Percentiles rank a stretch among this genome's conserved stretches.
These are phyloP conservation scores for Glaucomys volans DNA, from an alignment of 2,113 vertebrate species.

Conservation along the genomic window DNA sequence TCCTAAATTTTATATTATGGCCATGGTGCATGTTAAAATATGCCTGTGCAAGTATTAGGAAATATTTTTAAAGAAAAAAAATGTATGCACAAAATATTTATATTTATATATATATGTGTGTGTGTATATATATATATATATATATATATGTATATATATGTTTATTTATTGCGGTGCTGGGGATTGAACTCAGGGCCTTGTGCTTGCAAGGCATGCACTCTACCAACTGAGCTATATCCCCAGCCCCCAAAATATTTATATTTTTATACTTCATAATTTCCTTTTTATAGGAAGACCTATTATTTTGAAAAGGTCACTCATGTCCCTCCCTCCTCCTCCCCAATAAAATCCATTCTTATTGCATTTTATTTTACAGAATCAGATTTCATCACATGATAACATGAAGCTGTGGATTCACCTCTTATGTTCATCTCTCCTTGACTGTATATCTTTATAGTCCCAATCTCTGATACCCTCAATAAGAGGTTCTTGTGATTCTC, in stretches of 20 bases:
- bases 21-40: not conserved
- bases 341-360: constrained; percentile 58
- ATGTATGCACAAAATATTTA: not conserved
- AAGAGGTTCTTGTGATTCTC: constrained; percentile 91
- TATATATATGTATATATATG: too few species aligned
- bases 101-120: too few species aligned
- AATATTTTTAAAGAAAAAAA: not conserved
- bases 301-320: constrained; percentile 10
- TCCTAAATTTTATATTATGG: constrained; percentile 16
- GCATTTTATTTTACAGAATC: constrained; percentile 80
- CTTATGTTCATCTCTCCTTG: constrained; percentile 87
- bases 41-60: not conserved
- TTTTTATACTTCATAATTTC: not conserved
- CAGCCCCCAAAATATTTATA: not conserved
- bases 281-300: not conserved
- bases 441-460: constrained; percentile 86
- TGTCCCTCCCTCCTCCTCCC: not conserved
- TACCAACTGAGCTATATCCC: too few species aligned
- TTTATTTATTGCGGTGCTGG: too few species aligned
- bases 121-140: too few species aligned
- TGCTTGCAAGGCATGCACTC: too few species aligned
- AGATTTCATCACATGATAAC: constrained; percentile 79
- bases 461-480: constrained; percentile 86
- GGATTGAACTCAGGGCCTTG: too few species aligned
- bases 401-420: constrained; percentile 93